These are phyloP conservation scores for Lutraria lutraria DNA, from an alignment of 2,888 invertebrate species.

Conservation along the genomic window DNA sequence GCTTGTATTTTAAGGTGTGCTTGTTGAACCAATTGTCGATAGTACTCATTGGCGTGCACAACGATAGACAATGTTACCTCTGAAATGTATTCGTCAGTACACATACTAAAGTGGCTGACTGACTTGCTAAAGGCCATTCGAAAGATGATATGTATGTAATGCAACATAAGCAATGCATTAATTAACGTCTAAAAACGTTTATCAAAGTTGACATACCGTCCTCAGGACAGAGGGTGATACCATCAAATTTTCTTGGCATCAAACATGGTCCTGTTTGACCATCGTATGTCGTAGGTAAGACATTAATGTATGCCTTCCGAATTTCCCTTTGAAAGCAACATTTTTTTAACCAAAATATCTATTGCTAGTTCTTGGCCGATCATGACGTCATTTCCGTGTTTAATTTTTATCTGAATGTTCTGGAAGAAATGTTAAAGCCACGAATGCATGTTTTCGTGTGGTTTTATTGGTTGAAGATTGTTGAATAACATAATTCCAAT, in stretches of 20 bases:
- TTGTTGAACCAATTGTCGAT: background rate
- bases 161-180: no score
- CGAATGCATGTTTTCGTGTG: no score
- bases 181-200: no score
- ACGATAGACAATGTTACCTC: background rate
- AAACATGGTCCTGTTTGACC: constrained; percentile 15
- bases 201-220: background rate
- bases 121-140: no score
- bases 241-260: background rate
- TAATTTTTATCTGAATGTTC: background rate
- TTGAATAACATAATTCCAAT: no score
- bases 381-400: constrained; percentile 15
- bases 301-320: background rate
- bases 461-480: no score
- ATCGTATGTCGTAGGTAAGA: constrained; percentile 32
- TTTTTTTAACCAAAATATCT: constrained; percentile 35
- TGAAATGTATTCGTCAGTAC: background rate
- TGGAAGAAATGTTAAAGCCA: background rate
- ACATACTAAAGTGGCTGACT: no score
- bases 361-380: constrained; percentile 36
- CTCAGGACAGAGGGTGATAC: background rate
- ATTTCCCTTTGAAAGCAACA: constrained; percentile 17
- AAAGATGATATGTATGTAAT: no score
- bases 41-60: background rate
- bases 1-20: background rate